Base-by-base conservation (phyloP, 2,888 invertebrate species). In the Furcula furcula region DNA sequence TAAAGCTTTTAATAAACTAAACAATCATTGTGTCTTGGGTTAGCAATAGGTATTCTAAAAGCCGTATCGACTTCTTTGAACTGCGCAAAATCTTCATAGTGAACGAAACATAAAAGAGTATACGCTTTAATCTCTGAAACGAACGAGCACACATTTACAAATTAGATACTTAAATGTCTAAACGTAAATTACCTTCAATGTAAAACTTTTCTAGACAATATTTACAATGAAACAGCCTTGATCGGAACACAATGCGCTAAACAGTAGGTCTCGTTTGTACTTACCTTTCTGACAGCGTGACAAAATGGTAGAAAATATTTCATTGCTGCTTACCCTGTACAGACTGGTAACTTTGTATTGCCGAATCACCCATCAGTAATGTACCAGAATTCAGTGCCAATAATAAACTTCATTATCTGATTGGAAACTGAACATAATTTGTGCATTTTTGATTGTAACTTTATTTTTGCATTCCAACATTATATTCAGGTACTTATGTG, bases 121-220 rank as follows among this genome's bases (percentile, higher is more conserved):
- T 19, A 40, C 46, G 27, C 23, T 7, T 41, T 39, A 43, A 46
- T 34, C 30, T 20, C 29, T 44, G 12, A 16, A 19, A 39, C 21
- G 10, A 21, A 2, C 9, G 39, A 45, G 39, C 25, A 40, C 56
- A 49, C 39, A 43, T 49, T 46, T 49, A 34, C 43, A 45, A 46
- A 46, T 47, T 27, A 38, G 33, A 31, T 40, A 41, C 34, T 41
- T 36, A 27, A 38, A 45, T 53, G 47, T 49, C 36, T 47, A 40
- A 45, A 46, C 41, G 35, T 46, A 52, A 52, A 40, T 43, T 46
- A 43, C 40, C 36, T 39, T 33, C 21, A 21, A 15, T 40, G 27
- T 23, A 28, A 30, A 39, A 35, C 41, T 40, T 30, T 40, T 46
- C 43, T 53, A 48, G 42, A 50, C 59, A 46, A 53, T 55, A 48